These are phyloP conservation scores for Danio choprae DNA, from an alignment of 2,797 vertebrate species.

Conservation along the genomic window DNA sequence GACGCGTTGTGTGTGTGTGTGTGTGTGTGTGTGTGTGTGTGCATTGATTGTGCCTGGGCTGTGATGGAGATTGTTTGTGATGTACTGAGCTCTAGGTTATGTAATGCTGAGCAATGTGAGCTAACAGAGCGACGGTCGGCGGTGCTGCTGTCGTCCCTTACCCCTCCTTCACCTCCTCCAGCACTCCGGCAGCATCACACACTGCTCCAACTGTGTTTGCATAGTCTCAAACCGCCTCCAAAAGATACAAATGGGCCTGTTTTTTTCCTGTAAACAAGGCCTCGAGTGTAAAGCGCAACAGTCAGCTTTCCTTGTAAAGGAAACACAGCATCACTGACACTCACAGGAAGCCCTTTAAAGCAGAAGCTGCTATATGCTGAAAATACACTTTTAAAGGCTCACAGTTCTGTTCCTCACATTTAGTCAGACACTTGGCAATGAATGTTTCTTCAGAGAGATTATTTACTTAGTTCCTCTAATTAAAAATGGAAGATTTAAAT, in stretches of 20 bases:
- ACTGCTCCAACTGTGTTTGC: constrained; percentile 36
- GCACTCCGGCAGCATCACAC: constrained; percentile 10
- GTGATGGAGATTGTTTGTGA: constrained; percentile 65
- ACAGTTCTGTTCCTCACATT: neutral
- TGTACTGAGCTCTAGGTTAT: constrained; percentile 68
- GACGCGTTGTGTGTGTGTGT: neutral
- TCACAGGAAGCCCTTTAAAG: constrained; percentile 8
- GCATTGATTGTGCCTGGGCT: constrained; percentile 47
- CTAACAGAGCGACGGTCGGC: constrained; percentile 58
- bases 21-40: constrained; percentile 22
- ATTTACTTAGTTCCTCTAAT: neutral
- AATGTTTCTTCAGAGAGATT: neutral
- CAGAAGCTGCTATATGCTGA: constrained; percentile 19
- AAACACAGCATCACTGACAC: constrained; percentile 10
- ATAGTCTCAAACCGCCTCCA: constrained; percentile 26
- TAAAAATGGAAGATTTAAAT: constrained; percentile 1
- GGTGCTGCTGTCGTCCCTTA: constrained; percentile 40
- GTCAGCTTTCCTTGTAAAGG: constrained; percentile 9
- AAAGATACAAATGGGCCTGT: constrained; percentile 36
- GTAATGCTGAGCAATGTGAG: constrained; percentile 74
- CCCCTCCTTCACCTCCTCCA: constrained; percentile 25
- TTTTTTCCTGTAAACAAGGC: constrained; percentile 58
- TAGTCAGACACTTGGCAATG: neutral
- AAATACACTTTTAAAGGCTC: neutral
- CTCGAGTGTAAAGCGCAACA: constrained; percentile 47